Evolutionary conservation across 30 jellyfish, hydroid and myxozoan genomes (phyloP).

Genomic region (Chrysaora quinquecirrha): DNA sequence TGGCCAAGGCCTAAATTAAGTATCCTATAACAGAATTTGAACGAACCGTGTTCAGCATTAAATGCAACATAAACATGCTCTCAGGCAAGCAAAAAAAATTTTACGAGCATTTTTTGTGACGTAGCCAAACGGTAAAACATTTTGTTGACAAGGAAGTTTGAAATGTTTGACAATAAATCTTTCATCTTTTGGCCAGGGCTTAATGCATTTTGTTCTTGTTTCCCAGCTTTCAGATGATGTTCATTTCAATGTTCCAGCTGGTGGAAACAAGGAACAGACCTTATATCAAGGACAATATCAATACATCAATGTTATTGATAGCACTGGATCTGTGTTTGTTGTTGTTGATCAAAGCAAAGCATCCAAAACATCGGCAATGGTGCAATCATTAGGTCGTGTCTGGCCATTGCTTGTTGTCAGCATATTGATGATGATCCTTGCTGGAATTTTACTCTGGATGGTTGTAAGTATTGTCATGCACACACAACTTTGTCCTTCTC

Average conservation of each 20-base stretch:
- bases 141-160: no score
- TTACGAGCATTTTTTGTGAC: no score
- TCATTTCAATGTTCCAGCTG: slow-evolving; percentile 55
- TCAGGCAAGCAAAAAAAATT: no score
- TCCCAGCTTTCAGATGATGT: slow-evolving; percentile 39
- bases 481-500: no score
- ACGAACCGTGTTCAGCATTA: no score
- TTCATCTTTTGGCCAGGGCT: no score
- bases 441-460: slow-evolving; percentile 67
- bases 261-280: slow-evolving; percentile 44
- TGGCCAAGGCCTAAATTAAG: no score
- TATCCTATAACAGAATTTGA: no score
- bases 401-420: slow-evolving; percentile 61
- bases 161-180: no score
- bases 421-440: slow-evolving; percentile 35
- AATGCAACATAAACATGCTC: no score
- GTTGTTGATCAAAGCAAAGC: slow-evolving; percentile 39
- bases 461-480: slow-evolving; percentile 52
- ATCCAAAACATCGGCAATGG: slow-evolving; percentile 29
- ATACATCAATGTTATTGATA: slow-evolving; percentile 43
- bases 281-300: slow-evolving; percentile 24
- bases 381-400: slow-evolving; percentile 4
- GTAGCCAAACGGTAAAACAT: no score
- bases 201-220: not conserved
- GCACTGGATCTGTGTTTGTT: slow-evolving; percentile 42